Evolutionary conservation across 2,797 vertebrate genomes (phyloP), one percentile per base, ranked within the genome.

Genomic region (Gymnoscopelus microlampas): DNA sequence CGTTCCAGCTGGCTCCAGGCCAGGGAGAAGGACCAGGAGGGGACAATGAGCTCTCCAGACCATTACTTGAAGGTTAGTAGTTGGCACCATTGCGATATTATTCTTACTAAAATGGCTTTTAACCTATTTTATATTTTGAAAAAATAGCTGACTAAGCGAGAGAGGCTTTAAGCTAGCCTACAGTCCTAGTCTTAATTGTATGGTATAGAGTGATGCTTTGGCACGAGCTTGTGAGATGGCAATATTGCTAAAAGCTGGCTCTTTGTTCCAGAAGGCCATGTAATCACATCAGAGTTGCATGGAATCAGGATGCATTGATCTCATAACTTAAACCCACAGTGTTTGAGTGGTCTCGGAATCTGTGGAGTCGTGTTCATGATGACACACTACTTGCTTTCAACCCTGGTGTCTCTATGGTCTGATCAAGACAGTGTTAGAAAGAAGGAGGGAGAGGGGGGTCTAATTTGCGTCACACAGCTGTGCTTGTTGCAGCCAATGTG

Each of bases 221-320:
- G 85, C 78, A 58, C 71, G 60, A 70, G 74, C 60, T 65, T 24
- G 19, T 19, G 15, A 66, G 55, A 72, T 82, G 9, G 75, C 81
- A 83, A 85, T 82, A 65, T 67, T 80, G 67, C 75, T 87, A 79
- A 82, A 88, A 84, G 73, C 71, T 60, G 53, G 29, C 50, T 71
- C 72, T 72, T 68, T 79, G 63, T 65, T 82, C 63, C 76, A 50
- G 29, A 54, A 68, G 71, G 70, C 76, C 56, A 50, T 76, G 60
- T 82, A 74, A 76, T 54, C 59, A 64, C 64, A 85, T 86, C 77
- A 83, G 66, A 68, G 15, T 56, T 70, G 50, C 60, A 47, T 32
- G 67, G 19, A 19, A 19, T 19, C 19, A 19, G 19, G 29, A 60
- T 3, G 68, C 50, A 69, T 67, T 77, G 63, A 77, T 77, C 69